Percentiles rank a stretch among this genome's conserved stretches.
Conservation (phyloP, 2,113 vertebrate genomes). For the Mesembrinibis cayennensis region DNA sequence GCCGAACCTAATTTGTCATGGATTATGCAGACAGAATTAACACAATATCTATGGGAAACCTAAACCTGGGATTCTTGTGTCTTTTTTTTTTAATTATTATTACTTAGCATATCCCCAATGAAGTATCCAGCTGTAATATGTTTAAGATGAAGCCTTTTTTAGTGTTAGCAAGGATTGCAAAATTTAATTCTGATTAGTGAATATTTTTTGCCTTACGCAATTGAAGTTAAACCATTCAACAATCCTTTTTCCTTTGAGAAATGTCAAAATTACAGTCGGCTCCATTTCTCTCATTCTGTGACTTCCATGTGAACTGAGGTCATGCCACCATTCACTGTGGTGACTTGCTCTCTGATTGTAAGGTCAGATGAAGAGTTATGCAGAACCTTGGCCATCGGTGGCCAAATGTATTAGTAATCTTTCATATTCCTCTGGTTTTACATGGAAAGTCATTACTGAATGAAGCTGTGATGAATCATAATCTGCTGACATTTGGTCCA, state of each 20-base stretch:
- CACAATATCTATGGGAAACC: background rate
- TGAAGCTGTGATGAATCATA: background rate
- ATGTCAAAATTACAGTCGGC: background rate
- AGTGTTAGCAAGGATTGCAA: background rate
- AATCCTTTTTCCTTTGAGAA: background rate
- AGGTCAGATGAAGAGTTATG: background rate
- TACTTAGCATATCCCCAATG: background rate
- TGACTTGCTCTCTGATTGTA: background rate
- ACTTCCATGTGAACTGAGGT: background rate
- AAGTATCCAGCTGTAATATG: background rate
- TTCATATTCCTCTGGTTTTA: background rate
- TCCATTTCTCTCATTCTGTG: background rate
- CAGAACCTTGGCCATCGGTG: background rate
- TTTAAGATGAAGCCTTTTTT: background rate
- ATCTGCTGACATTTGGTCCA: background rate
- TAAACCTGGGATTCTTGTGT: background rate
- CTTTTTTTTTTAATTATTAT: background rate
- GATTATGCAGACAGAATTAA: background rate
- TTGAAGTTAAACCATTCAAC: background rate
- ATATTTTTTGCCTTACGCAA: background rate
- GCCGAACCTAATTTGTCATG: background rate
- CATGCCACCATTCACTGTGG: background rate
- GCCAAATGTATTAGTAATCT: background rate
- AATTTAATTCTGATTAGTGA: slow-evolving; percentile 11
- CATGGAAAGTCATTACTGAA: background rate